Evolutionary conservation across 2,113 vertebrate genomes (phyloP).

Genomic region (Pipa parva): DNA sequence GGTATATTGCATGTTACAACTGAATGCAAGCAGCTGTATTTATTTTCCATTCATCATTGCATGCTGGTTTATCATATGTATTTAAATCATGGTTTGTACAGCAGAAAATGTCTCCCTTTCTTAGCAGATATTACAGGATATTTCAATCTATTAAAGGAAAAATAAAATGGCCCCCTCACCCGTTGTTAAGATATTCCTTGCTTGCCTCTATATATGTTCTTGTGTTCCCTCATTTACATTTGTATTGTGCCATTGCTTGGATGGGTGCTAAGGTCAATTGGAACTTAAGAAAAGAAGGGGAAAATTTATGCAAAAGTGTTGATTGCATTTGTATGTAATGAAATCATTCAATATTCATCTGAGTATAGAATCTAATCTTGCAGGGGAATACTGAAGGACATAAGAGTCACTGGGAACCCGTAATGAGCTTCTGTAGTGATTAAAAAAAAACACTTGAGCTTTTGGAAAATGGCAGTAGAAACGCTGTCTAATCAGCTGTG

Average conservation of each 20-base stretch:
- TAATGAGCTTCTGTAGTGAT: conserved; percentile 85
- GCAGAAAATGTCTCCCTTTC: conserved; percentile 21
- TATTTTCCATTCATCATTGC: background rate
- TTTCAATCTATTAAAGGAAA: conserved; percentile 7
- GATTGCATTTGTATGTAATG: conserved; percentile 85
- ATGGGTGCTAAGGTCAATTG: conserved; percentile 79
- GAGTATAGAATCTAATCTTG: conserved; percentile 79
- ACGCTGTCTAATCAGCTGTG: conserved; percentile 82
- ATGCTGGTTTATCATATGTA: conserved; percentile 8
- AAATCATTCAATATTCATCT: conserved; percentile 87
- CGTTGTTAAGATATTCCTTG: conserved; percentile 45
- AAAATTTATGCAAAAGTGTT: conserved; percentile 86
- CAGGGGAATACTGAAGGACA: conserved; percentile 84
- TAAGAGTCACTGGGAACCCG: conserved; percentile 83
- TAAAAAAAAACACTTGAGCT: conserved; percentile 77
- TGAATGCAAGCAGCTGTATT: background rate
- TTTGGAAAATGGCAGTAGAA: conserved; percentile 77
- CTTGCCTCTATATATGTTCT: conserved; percentile 51
- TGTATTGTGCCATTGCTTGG: conserved; percentile 73
- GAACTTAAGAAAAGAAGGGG: conserved; percentile 78
- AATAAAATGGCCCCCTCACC: background rate
- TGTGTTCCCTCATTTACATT: conserved; percentile 72
- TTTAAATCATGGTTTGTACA: conserved; percentile 20
- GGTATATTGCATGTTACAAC: too few species aligned
- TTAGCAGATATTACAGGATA: conserved; percentile 6